A percentile compares a stretch with the other conserved stretches of the same genome.
These are phyloP conservation scores for Chrosomus eos DNA, from an alignment of 2,797 vertebrate species.

Conservation along the genomic window DNA sequence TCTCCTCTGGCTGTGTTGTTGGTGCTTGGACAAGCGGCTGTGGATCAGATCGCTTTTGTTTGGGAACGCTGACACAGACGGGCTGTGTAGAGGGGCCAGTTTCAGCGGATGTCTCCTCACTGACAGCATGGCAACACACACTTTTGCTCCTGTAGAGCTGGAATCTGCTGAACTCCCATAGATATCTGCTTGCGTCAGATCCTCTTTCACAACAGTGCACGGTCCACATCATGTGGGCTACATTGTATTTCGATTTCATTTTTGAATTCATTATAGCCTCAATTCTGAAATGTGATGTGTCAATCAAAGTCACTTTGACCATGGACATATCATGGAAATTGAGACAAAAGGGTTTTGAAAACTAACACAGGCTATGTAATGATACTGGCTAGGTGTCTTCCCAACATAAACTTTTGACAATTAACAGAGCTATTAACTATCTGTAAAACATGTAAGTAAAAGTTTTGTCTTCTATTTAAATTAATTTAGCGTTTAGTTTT, in stretches of 20 bases:
- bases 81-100: neutral
- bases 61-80: constrained; percentile 39
- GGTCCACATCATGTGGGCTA: constrained; percentile 18
- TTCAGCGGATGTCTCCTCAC: constrained; percentile 48
- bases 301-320: neutral
- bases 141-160: constrained; percentile 45
- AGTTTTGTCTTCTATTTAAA: neutral
- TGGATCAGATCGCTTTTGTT: constrained; percentile 34
- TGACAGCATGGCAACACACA: constrained; percentile 32
- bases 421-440: neutral
- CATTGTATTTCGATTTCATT: neutral
- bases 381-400: neutral
- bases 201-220: constrained; percentile 39
- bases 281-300: neutral
- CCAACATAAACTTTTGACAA: neutral
- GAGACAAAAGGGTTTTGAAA: neutral
- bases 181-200: constrained; percentile 34
- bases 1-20: constrained; percentile 20
- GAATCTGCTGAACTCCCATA: constrained; percentile 40
- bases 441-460: neutral
- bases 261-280: neutral
- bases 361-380: neutral
- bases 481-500: neutral
- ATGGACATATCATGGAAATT: neutral
- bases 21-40: constrained; percentile 30